phyloP scores from a whole-genome alignment of 1,140 invertebrate species.

The Atopsyche davidsoni region DNA sequence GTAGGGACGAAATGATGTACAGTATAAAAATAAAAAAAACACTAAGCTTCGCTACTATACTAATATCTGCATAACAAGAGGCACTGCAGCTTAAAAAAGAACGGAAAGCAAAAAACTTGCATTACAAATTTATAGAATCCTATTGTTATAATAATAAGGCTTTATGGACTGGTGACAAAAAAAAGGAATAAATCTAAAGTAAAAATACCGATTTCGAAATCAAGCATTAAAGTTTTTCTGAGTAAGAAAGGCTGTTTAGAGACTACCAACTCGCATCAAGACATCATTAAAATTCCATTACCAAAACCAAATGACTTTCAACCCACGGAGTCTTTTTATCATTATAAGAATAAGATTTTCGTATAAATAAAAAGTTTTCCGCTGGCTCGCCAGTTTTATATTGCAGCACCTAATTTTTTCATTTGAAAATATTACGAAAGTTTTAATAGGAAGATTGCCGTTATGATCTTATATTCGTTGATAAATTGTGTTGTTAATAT shows the following conservation, averaged over 20 bases:
- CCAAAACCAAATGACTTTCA: slow-evolving; percentile 31
- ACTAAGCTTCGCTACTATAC: too few relatives aligned
- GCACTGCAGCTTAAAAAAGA: too few relatives aligned
- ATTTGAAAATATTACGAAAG: background rate
- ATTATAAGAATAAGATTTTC: slow-evolving; percentile 23
- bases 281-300: slow-evolving; percentile 32
- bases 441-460: too few relatives aligned
- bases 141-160: too few relatives aligned
- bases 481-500: slow-evolving; percentile 1
- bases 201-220: slow-evolving; percentile 24
- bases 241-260: slow-evolving; percentile 23
- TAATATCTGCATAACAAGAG: too few relatives aligned
- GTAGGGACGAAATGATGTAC: too few relatives aligned
- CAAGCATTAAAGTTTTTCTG: slow-evolving; percentile 20
- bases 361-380: slow-evolving; percentile 8
- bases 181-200: slow-evolving; percentile 29
- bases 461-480: slow-evolving; percentile 1
- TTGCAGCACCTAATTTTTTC: background rate
- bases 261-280: slow-evolving; percentile 30
- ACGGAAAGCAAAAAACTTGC: too few relatives aligned
- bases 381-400: background rate
- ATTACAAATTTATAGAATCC: too few relatives aligned
- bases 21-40: too few relatives aligned
- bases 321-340: slow-evolving; percentile 18
- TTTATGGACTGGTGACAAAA: too few relatives aligned